These are phyloP conservation scores for Antheraea mylitta DNA, from an alignment of 1,140 invertebrate genomes.

Conservation along the genomic window DNA sequence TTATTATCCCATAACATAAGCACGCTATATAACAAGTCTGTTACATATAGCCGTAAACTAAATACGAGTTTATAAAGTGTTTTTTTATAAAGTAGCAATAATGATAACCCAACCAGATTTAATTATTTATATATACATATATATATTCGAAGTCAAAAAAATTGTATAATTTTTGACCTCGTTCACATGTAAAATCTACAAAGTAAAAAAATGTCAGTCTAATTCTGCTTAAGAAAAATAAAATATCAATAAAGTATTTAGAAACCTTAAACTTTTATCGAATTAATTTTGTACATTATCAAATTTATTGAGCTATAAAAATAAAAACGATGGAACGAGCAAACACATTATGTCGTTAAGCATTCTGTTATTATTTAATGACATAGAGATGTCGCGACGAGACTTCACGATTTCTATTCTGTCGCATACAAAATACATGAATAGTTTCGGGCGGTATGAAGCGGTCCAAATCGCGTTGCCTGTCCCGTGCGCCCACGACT, in stretches of 20 bases:
- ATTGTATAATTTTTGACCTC: neutral
- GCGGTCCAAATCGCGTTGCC: neutral
- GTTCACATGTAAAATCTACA: neutral
- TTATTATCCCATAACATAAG: too few species aligned
- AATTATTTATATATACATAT: neutral
- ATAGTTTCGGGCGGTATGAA: neutral
- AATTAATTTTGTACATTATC: conserved; percentile 5
- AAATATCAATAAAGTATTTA: neutral
- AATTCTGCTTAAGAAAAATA: too few species aligned
- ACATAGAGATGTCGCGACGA: neutral
- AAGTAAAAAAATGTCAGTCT: neutral
- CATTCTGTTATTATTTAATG: conserved; percentile 14
- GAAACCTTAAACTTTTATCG: neutral
- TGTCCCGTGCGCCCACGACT: neutral
- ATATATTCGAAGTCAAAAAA: neutral
- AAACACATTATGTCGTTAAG: conserved; percentile 7
- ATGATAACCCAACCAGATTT: neutral
- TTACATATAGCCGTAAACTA: too few species aligned
- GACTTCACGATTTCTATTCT: neutral
- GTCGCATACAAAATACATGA: neutral
- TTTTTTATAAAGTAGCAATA: neutral
- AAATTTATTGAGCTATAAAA: conserved; percentile 11
- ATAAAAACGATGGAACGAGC: neutral
- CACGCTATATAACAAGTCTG: too few species aligned
- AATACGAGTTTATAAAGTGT: too few species aligned